These are phyloP conservation scores for Coelopa pilipes DNA, from an alignment of 2,888 invertebrate genomes.

Conservation along the genomic window DNA sequence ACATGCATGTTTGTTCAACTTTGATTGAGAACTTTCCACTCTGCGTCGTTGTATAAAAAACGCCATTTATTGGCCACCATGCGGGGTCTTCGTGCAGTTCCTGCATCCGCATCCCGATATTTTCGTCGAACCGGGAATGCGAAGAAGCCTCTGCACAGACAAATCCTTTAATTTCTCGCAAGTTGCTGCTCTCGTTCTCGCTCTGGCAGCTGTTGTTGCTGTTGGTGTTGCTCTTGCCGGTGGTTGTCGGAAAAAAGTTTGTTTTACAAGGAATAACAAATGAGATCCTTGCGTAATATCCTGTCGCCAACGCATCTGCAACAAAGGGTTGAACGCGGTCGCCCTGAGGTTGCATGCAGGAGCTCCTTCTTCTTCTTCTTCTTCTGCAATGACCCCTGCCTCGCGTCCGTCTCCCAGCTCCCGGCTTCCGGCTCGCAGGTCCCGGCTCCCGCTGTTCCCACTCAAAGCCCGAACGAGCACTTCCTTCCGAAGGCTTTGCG, in stretches of 20 bases:
- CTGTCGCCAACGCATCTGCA: slow-evolving; percentile 26
- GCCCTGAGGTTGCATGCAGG: background rate
- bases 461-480: slow-evolving; percentile 8
- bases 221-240: slow-evolving; percentile 12
- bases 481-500: slow-evolving; percentile 26
- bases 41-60: too few relatives aligned
- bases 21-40: too few relatives aligned
- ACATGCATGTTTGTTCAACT: background rate
- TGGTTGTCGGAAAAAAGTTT: slow-evolving; percentile 39
- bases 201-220: too few relatives aligned
- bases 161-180: slow-evolving; percentile 43
- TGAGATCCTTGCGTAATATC: slow-evolving; percentile 42
- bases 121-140: background rate
- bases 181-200: too few relatives aligned
- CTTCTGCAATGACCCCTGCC: background rate
- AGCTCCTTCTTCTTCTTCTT: background rate
- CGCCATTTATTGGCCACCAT: too few relatives aligned
- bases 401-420: background rate
- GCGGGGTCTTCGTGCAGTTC: too few relatives aligned
- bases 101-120: too few relatives aligned
- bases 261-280: slow-evolving; percentile 52
- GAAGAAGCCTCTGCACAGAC: background rate
- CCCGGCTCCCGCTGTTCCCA: background rate
- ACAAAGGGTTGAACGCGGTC: slow-evolving; percentile 11
- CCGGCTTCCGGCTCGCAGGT: background rate